Conservation (phyloP, 2,888 invertebrate species). For the Leptopilina drosophilae region DNA sequence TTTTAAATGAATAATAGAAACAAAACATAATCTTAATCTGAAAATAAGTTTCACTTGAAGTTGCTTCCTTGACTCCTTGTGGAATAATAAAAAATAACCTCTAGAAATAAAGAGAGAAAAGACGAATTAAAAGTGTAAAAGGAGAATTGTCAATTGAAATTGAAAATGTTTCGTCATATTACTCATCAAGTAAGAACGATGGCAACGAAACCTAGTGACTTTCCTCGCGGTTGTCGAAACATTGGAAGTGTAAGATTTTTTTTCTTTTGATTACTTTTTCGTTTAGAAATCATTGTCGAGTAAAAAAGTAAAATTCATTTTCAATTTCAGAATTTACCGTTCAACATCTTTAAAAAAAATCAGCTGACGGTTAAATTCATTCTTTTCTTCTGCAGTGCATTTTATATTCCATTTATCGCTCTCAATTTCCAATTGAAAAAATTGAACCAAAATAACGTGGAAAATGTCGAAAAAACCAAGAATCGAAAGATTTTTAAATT, state of each 20-base stretch:
- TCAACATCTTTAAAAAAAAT: background rate
- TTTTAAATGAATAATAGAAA: background rate
- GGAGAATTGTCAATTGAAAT: background rate
- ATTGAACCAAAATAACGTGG: background rate
- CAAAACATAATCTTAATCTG: background rate
- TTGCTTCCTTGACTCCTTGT: no score
- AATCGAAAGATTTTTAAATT: background rate
- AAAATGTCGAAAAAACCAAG: background rate
- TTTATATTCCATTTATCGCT: background rate
- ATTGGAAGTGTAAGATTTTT: background rate
- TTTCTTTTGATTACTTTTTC: background rate
- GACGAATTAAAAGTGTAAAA: background rate
- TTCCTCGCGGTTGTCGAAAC: background rate
- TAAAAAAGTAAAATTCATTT: background rate
- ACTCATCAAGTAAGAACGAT: background rate
- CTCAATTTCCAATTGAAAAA: background rate
- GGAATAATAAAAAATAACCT: background rate
- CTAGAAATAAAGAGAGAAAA: background rate
- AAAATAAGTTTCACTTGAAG: no score
- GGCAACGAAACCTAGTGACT: background rate
- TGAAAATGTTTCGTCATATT: constrained; percentile 1
- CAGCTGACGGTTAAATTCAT: background rate
- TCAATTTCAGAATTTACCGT: background rate
- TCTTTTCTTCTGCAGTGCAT: constrained; percentile 5
- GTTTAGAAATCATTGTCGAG: no score